Base-by-base conservation (phyloP, 2,888 invertebrate genomes). In the Eulithis prunata region DNA sequence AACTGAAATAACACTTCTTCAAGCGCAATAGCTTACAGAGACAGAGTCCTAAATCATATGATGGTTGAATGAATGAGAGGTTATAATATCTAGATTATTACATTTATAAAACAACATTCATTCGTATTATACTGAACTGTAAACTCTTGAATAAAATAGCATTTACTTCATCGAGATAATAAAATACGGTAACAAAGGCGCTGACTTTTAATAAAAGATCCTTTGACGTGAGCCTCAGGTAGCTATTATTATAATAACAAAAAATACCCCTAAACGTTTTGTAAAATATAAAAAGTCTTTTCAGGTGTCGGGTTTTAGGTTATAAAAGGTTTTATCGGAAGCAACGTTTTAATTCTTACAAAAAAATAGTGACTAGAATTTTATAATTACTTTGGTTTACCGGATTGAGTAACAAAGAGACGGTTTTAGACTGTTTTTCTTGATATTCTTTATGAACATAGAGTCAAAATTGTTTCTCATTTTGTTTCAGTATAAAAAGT, bases 151-250 rank as follows among this genome's bases (percentile, higher is more conserved):
- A 64, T 57, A 57, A 73, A 73, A 69, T 66, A 46, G 47, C 53
- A 62, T 57, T 68, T 66, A 71, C 68, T 76, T 73, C 72, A 78
- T 74, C 62, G 69, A 70, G 71, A 70, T 72, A 70, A 80, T 78
- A 78, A 74, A 81, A 84, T 71, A 74, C 66, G 71, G 78, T 79
- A 81, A 82, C 80, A 85, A 84, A 81, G 79, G 78, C 78, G 71
- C 68, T 36, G 55, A 71, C 75, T 81, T 80, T 69, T 76, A 80
- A 74, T 78, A 81, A 80, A 76, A 66, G 63, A 62, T 55, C 66
- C 62, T 66, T 66, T 66, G 66, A 66, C 49, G 62, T 57, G 66
- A 51, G 38, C 38, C 14, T 58, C 49, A 55, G 62, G 45, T 55
- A 66, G 66, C 66, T 58, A 66, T 66, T 66, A 78, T 81, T 78